These are phyloP conservation scores for Brienomyrus brachyistius DNA, from an alignment of 2,113 vertebrate species.

Conservation along the genomic window DNA sequence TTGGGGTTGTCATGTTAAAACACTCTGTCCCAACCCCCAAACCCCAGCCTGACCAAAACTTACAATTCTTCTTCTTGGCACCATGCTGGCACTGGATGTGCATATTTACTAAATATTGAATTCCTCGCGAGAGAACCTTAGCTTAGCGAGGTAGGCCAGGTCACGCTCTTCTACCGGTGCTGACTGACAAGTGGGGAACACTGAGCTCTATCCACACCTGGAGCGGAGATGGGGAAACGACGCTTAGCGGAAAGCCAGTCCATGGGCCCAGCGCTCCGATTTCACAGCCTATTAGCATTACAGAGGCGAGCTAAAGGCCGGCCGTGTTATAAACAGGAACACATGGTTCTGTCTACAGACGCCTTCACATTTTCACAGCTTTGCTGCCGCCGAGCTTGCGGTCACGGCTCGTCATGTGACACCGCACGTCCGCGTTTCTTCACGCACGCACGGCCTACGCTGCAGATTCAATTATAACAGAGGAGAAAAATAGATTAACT, in stretches of 20 bases:
- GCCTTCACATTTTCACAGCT: not conserved
- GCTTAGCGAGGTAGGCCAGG: not conserved
- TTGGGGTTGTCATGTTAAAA: constrained; percentile 14
- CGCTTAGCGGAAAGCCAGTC: not conserved
- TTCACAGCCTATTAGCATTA: not conserved
- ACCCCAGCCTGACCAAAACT: not conserved
- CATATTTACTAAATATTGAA: not conserved
- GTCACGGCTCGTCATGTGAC: not conserved
- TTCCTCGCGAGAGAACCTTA: not conserved
- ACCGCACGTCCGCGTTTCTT: not conserved
- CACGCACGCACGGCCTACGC: not conserved
- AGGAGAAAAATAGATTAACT: not conserved
- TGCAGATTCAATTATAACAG: not conserved
- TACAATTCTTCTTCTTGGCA: not conserved
- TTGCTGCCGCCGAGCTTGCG: not conserved
- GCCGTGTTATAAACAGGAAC: not conserved
- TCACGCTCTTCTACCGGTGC: not conserved
- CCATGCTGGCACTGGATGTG: not conserved
- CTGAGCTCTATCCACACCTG: not conserved
- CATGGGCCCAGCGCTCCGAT: not conserved
- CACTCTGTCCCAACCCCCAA: constrained; percentile 7
- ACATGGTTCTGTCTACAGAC: not conserved
- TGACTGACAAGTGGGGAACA: not conserved
- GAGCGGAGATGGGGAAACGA: not conserved
- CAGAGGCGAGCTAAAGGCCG: not conserved